A percentile compares a stretch with the other conserved stretches of the same genome.
Conservation (phyloP, 2,888 invertebrate species). For the Epistrophe eligans region DNA sequence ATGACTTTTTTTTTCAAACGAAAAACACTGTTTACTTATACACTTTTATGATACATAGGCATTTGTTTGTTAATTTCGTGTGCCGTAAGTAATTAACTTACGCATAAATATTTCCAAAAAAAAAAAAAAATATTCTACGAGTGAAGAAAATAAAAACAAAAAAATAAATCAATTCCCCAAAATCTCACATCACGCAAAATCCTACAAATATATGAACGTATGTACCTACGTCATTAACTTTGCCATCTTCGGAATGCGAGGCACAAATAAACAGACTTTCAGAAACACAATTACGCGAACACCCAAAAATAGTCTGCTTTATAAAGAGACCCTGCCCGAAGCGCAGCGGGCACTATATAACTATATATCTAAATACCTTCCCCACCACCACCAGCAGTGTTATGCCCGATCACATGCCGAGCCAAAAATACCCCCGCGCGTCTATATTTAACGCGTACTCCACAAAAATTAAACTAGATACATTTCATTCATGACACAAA, state of each 20-base stretch:
- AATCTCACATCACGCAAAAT: slow-evolving; percentile 52
- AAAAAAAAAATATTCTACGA: slow-evolving; percentile 12
- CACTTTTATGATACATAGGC: slow-evolving; percentile 41
- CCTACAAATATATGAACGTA: slow-evolving; percentile 41
- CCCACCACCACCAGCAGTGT: slow-evolving; percentile 32
- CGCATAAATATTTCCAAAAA: slow-evolving; percentile 51
- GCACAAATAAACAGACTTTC: slow-evolving; percentile 60
- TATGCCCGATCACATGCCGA: slow-evolving; percentile 63
- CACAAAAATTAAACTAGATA: slow-evolving; percentile 70
- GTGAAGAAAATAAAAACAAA: slow-evolving; percentile 1
- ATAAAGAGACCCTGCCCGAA: slow-evolving; percentile 48
- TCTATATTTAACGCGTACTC: slow-evolving; percentile 67
- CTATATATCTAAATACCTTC: slow-evolving; percentile 22
- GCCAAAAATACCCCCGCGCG: slow-evolving; percentile 66
- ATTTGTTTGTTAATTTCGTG: slow-evolving; percentile 55
- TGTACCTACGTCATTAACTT: slow-evolving; percentile 73
- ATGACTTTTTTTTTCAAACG: not conserved
- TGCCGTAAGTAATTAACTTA: slow-evolving; percentile 58
- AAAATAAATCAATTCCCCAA: slow-evolving; percentile 42
- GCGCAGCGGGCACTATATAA: not conserved
- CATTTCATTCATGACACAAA: slow-evolving; percentile 76
- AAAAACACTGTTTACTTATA: slow-evolving; percentile 19
- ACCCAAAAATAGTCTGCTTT: slow-evolving; percentile 58
- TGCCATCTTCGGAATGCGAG: slow-evolving; percentile 68
- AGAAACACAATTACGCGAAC: slow-evolving; percentile 62